Evolutionary conservation across 2,797 vertebrate genomes (phyloP).

Genomic region (Phoxinus dragarum): DNA sequence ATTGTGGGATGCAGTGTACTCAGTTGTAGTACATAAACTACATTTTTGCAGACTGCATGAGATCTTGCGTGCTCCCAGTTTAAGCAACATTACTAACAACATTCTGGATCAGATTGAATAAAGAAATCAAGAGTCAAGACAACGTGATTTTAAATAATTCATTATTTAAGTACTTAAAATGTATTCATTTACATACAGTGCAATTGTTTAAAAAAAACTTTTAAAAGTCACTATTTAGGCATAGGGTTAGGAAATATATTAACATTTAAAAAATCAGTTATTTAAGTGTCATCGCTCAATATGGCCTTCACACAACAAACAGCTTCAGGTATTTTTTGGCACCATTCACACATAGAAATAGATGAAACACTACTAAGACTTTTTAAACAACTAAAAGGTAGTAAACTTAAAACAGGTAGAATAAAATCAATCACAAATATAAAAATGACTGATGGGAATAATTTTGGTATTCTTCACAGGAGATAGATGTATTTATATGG

Average conservation of each 20-base stretch:
- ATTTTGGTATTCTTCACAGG: not conserved
- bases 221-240: not conserved
- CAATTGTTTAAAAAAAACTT: not conserved
- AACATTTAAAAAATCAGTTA: not conserved
- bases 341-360: not conserved
- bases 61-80: not conserved
- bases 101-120: not conserved
- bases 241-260: not conserved
- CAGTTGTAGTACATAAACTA: not conserved
- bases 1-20: not conserved
- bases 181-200: not conserved
- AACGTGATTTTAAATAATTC: not conserved
- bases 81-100: not conserved
- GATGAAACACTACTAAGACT: not conserved
- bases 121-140: not conserved
- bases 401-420: not conserved
- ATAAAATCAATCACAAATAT: not conserved
- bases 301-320: not conserved
- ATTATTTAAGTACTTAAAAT: not conserved
- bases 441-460: not conserved
- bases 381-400: not conserved
- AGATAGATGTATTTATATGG: too few species aligned
- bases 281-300: not conserved
- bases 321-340: conserved; percentile 7
- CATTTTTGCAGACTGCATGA: not conserved